Evolutionary conservation across 2,797 vertebrate species (phyloP).

Genomic region (Anniella stebbinsi): DNA sequence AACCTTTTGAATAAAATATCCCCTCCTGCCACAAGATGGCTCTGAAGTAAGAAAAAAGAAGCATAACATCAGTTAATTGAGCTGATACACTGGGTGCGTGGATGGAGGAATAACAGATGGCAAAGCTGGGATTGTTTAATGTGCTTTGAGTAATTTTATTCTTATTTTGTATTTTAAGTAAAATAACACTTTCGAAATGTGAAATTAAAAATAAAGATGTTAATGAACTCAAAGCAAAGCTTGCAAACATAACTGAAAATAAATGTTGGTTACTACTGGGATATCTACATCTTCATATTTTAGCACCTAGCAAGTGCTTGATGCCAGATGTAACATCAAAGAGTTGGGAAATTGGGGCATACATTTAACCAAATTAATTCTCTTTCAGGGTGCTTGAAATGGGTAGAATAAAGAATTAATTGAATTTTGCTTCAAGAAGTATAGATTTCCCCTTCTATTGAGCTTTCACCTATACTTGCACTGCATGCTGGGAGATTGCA

Average conservation of each 20-base stretch:
- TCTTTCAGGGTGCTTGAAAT: constrained; percentile 69
- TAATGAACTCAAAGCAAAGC: constrained; percentile 61
- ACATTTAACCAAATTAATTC: constrained; percentile 73
- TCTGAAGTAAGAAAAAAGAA: constrained; percentile 60
- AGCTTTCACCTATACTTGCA: constrained; percentile 48
- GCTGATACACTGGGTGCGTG: constrained; percentile 38
- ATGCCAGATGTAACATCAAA: constrained; percentile 72
- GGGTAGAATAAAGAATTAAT: constrained; percentile 73
- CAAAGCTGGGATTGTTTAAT: constrained; percentile 59
- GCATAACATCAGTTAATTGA: constrained; percentile 44
- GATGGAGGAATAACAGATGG: constrained; percentile 69
- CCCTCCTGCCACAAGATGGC: constrained; percentile 55
- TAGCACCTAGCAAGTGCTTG: constrained; percentile 70
- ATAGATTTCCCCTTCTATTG: constrained; percentile 23
- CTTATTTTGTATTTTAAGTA: constrained; percentile 70
- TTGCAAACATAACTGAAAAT: constrained; percentile 69
- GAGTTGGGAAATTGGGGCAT: constrained; percentile 68
- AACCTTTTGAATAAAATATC: constrained; percentile 44
- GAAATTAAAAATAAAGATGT: constrained; percentile 69
- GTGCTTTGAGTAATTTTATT: constrained; percentile 50
- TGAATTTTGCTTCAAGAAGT: constrained; percentile 57
- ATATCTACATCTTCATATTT: constrained; percentile 71
- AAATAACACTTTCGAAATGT: constrained; percentile 66
- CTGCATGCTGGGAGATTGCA: background rate
- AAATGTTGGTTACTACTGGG: constrained; percentile 72